Evolutionary conservation across 2,888 invertebrate genomes (phyloP).

Genomic region (Scaptomyza polygonia): DNA sequence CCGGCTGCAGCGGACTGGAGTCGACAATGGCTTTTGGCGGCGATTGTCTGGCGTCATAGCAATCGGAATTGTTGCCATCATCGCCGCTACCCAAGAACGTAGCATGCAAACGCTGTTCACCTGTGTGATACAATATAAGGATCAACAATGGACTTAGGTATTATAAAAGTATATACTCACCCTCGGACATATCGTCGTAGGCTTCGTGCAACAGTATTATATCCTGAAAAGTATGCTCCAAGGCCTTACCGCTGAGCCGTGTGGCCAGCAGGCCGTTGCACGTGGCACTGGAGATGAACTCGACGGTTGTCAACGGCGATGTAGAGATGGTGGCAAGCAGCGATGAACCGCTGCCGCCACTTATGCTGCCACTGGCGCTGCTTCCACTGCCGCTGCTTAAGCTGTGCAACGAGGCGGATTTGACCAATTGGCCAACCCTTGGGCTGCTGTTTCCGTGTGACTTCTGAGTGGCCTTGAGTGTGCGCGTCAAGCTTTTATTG

Average conservation of each 20-base stretch:
- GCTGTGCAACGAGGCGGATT: conserved; percentile 79
- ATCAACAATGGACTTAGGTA: neutral
- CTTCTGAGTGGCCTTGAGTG: conserved; percentile 72
- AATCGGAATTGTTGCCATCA: conserved; percentile 83
- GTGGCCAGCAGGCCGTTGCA: conserved; percentile 83
- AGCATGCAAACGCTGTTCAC: conserved; percentile 84
- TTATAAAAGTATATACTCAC: conserved; percentile 49
- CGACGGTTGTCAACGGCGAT: conserved; percentile 79
- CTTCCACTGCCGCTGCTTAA: conserved; percentile 72
- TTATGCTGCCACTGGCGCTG: conserved; percentile 30
- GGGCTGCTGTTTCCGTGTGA: conserved; percentile 52
- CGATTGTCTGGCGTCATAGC: conserved; percentile 86
- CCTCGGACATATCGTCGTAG: conserved; percentile 84
- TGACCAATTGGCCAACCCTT: conserved; percentile 73
- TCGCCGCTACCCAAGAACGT: conserved; percentile 82
- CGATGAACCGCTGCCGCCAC: conserved; percentile 70
- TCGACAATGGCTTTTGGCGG: conserved; percentile 97
- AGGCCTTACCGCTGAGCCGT: conserved; percentile 81
- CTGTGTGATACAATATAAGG: conserved; percentile 50
- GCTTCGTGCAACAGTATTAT: conserved; percentile 83
- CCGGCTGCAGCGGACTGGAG: conserved; percentile 95
- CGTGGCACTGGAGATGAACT: conserved; percentile 81
- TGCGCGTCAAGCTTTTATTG: conserved; percentile 67
- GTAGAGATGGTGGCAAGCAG: conserved; percentile 82
- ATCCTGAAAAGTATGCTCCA: conserved; percentile 82